These are phyloP conservation scores for Pararge aegeria DNA, from an alignment of 1,140 invertebrate species.

Conservation along the genomic window DNA sequence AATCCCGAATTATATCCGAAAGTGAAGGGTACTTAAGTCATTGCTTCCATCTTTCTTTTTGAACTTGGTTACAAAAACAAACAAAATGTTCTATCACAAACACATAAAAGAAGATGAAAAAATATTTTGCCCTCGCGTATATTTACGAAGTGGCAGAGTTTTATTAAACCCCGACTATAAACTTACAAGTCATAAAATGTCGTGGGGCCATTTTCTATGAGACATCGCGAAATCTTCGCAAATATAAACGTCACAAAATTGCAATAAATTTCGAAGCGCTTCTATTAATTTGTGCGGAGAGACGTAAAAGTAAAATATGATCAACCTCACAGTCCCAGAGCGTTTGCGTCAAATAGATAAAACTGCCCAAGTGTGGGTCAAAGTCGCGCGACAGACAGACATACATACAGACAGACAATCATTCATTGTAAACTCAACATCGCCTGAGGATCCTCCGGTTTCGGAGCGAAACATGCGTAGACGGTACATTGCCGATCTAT, in stretches of 20 bases:
- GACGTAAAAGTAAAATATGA: neutral
- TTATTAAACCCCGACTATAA: slow-evolving; percentile 45
- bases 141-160: slow-evolving; percentile 32
- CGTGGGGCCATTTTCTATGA: neutral
- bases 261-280: neutral
- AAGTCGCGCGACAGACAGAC: no score
- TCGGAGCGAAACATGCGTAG: no score
- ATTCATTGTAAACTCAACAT: no score
- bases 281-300: neutral
- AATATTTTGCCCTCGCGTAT: slow-evolving; percentile 11
- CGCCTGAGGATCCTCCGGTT: no score
- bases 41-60: no score
- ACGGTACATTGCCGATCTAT: no score
- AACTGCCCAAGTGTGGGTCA: no score
- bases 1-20: no score
- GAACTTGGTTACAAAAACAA: neutral
- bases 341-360: no score
- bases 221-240: neutral
- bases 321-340: no score
- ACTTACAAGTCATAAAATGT: slow-evolving; percentile 47
- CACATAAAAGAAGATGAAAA: slow-evolving; percentile 8
- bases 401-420: no score
- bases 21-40: no score
- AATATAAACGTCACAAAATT: slow-evolving; percentile 1
- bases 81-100: slow-evolving; percentile 1